phyloP scores from a whole-genome alignment of 2,797 vertebrate species.

The Myripristis murdjan region DNA sequence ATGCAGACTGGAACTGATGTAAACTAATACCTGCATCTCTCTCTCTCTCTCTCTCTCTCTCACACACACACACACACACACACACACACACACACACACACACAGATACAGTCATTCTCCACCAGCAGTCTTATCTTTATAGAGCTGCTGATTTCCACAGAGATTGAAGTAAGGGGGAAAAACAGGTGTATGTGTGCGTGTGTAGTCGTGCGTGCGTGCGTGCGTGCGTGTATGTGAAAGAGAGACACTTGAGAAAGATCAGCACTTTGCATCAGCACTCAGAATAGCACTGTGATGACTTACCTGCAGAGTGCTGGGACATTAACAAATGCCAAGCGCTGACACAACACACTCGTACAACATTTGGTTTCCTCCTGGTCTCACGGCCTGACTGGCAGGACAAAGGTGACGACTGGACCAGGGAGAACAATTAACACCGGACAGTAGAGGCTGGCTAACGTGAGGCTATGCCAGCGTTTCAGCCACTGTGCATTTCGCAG shows the following conservation, averaged over 20 bases:
- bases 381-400: conserved; percentile 31
- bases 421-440: conserved; percentile 6
- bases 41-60: neutral
- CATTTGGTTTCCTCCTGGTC: neutral
- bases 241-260: conserved; percentile 42
- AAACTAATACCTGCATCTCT: conserved; percentile 65
- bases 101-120: neutral
- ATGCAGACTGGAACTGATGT: conserved; percentile 64
- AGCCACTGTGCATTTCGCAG: neutral
- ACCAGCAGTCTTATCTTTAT: conserved; percentile 26
- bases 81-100: conserved; percentile 11
- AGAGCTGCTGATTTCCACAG: conserved; percentile 31
- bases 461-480: conserved; percentile 1
- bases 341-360: neutral
- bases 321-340: conserved; percentile 1
- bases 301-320: conserved; percentile 28
- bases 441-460: conserved; percentile 6
- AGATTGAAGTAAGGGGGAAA: conserved; percentile 36
- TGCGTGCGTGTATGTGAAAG: conserved; percentile 14
- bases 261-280: conserved; percentile 43
- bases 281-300: conserved; percentile 25
- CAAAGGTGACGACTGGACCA: conserved; percentile 45
- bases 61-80: conserved; percentile 13
- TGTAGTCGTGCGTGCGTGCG: conserved; percentile 1
- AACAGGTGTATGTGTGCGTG: conserved; percentile 54